phyloP scores from a whole-genome alignment of 2,888 invertebrate genomes.

The Platerodrilus igneus region DNA sequence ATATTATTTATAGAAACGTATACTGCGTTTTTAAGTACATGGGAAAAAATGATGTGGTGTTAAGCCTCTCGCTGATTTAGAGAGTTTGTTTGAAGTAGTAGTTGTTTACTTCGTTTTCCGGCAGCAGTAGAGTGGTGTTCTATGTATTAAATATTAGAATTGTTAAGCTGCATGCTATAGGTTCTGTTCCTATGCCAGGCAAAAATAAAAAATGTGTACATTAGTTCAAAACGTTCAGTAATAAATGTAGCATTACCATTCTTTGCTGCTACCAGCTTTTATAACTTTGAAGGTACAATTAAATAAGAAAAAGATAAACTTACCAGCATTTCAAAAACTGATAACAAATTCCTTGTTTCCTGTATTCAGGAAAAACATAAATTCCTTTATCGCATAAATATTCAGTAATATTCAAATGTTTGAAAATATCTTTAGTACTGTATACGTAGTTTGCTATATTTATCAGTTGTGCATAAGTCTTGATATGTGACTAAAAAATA shows the following conservation, averaged over 20 bases:
- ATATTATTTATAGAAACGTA: no score
- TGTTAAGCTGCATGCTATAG: background rate
- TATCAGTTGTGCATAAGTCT: background rate
- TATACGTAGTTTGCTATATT: conserved; percentile 14
- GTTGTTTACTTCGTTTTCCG: no score
- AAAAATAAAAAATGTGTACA: no score
- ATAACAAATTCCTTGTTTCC: conserved; percentile 36
- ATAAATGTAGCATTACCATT: background rate
- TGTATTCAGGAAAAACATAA: conserved; percentile 34
- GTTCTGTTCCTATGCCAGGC: background rate
- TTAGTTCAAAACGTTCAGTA: background rate
- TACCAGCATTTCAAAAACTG: conserved; percentile 29
- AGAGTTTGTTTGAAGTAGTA: no score
- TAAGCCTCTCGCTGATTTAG: no score
- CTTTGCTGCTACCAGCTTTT: background rate
- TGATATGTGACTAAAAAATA: no score
- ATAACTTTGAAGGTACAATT: background rate
- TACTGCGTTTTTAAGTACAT: no score
- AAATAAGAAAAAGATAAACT: no score
- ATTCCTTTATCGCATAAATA: conserved; percentile 41
- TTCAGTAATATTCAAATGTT: conserved; percentile 29
- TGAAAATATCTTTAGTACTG: conserved; percentile 28
- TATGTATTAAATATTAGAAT: no score
- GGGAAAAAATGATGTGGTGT: no score
- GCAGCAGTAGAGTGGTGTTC: no score